Evolutionary conservation across 2,888 invertebrate genomes (phyloP).

Genomic region (Andricus curvator): DNA sequence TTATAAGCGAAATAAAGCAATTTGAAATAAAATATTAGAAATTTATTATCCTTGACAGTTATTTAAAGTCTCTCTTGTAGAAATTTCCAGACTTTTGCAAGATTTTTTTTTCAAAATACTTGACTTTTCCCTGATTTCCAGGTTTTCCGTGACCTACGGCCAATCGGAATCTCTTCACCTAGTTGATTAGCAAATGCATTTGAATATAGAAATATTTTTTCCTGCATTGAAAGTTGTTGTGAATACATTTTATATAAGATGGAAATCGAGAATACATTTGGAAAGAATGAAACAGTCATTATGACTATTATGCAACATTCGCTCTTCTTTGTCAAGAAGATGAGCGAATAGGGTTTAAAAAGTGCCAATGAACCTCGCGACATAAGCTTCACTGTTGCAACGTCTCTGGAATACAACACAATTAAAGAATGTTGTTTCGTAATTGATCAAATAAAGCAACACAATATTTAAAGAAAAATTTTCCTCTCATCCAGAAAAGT

Average conservation of each 20-base stretch:
- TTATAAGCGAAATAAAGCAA: no score
- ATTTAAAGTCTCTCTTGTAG: no score
- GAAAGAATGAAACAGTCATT: neutral
- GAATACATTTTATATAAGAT: neutral
- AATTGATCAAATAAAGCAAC: neutral
- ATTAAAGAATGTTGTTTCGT: neutral
- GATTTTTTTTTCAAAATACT: no score
- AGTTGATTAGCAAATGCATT: neutral
- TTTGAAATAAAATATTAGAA: no score
- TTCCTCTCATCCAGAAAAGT: neutral
- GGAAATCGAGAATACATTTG: neutral
- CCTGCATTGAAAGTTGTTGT: neutral
- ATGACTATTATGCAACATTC: neutral
- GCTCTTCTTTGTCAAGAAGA: neutral
- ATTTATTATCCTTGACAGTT: no score
- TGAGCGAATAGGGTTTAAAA: neutral
- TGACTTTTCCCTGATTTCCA: no score
- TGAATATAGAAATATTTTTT: no score
- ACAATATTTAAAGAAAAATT: neutral
- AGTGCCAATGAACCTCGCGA: slow-evolving; percentile 2
- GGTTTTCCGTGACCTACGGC: no score
- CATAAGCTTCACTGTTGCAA: neutral
- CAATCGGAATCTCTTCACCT: no score
- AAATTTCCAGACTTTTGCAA: no score
- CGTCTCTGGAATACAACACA: neutral